A percentile compares a stretch with the other conserved stretches of the same genome.
Conservation (phyloP, 53 echinoderm and acorn worm species). For the Patiria pectinifera region DNA sequence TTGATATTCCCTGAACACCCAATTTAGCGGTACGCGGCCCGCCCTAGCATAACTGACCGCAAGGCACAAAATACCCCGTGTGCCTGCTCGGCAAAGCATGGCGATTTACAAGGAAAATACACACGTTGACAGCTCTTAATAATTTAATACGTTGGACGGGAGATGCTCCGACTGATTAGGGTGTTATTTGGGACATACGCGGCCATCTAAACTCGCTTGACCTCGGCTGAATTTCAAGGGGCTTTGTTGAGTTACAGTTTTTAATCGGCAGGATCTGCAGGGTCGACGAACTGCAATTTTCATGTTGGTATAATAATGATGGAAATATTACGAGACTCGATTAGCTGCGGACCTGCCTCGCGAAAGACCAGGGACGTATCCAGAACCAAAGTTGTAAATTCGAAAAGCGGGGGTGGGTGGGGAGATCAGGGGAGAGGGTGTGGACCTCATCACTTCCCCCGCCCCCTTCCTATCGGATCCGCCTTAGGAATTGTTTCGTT, state of each 20-base stretch:
- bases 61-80: slow-evolving; percentile 13
- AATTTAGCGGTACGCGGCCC: slow-evolving; percentile 54
- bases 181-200: slow-evolving; percentile 32
- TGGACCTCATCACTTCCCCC: no score
- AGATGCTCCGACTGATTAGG: slow-evolving; percentile 58
- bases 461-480: no score
- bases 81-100: slow-evolving; percentile 9
- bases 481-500: no score
- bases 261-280: slow-evolving; percentile 32
- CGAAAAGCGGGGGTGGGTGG: no score
- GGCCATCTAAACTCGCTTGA: slow-evolving; percentile 46
- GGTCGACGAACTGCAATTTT: slow-evolving; percentile 45
- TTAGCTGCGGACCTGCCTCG: neutral
- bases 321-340: neutral
- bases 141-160: slow-evolving; percentile 56
- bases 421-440: no score
- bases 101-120: slow-evolving; percentile 62
- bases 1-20: slow-evolving; percentile 49
- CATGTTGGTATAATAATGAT: neutral
- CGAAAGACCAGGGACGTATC: neutral
- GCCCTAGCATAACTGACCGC: slow-evolving; percentile 8
- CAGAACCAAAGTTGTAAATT: neutral
- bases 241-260: slow-evolving; percentile 63
- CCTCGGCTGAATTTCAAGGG: slow-evolving; percentile 18
- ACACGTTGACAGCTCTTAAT: slow-evolving; percentile 62